Evolutionary conservation across 2,888 invertebrate species (phyloP), one percentile per base, ranked within the genome.

Genomic region (Brachylomia viminalis): DNA sequence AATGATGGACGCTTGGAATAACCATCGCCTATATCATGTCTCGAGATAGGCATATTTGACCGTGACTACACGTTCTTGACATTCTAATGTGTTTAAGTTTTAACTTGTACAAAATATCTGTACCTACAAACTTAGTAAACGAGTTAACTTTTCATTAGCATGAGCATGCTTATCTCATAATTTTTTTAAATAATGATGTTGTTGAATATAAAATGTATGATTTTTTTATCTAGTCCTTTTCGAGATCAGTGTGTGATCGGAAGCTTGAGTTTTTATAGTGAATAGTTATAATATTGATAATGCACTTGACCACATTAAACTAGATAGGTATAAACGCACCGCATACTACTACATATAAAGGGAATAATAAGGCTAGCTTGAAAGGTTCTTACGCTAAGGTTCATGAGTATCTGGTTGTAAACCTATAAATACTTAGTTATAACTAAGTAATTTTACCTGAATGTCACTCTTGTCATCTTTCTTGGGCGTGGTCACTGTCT

Each of bases 381-480:
- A 11, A 23, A 15, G 13, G 30, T 47, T 45, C 52, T 49, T 49
- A 66, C 49, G 0, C 15, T 30, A 49, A 23, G 49, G 45, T 27
- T 30, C 13, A 30, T 20, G 38, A 23, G 23, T 61, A 61, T 61
- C 23, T 33, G 13, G 23, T 20, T n/a, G n/a, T n/a, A n/a, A n/a
- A n/a, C n/a, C n/a, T n/a, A n/a, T n/a, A n/a, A n/a, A n/a, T n/a
- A n/a, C n/a, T n/a, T n/a, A n/a, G n/a, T n/a, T n/a, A n/a, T n/a
- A n/a, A n/a, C n/a, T n/a, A n/a, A 38, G 38, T 52, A 45, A 33
- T 23, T 47, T 64, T 74, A 92, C 93, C 90, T 88, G 90, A 76
- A 23, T 86, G 0, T 89, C 85, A 20, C n/a, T 66, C 38, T 89
- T 88, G 10, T 85, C 83, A 2, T 62, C 45, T 64, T 59, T 75